Conservation (phyloP, 1,140 invertebrate species). For the Papilio helenus region DNA sequence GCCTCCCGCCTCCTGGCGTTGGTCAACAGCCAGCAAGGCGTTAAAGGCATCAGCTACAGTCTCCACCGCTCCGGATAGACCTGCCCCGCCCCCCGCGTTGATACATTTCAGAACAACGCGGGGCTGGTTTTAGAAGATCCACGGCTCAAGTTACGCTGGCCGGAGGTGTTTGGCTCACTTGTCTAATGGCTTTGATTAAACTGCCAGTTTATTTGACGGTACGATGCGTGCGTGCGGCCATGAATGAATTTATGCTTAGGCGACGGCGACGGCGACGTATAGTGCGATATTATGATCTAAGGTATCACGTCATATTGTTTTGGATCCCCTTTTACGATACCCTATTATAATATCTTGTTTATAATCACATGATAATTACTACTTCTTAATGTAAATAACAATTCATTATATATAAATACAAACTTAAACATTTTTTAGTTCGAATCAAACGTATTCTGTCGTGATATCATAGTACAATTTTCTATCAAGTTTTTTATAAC, state of each 20-base stretch:
- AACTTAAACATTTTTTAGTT: too few species aligned
- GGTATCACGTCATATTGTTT: constrained; percentile 42
- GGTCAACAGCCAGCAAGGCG: constrained; percentile 81
- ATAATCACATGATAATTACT: neutral
- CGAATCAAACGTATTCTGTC: too few species aligned
- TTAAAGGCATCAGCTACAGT: constrained; percentile 81
- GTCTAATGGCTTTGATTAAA: constrained; percentile 83
- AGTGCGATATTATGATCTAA: constrained; percentile 71
- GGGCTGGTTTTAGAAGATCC: constrained; percentile 49
- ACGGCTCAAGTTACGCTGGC: constrained; percentile 61
- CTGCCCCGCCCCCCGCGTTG: constrained; percentile 49
- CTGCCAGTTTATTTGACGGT: constrained; percentile 83
- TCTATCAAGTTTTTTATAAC: too few species aligned
- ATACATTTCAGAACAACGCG: constrained; percentile 49
- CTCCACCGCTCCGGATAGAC: constrained; percentile 64
- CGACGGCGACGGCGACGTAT: constrained; percentile 61
- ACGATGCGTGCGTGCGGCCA: constrained; percentile 78
- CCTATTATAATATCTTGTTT: neutral
- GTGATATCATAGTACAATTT: too few species aligned
- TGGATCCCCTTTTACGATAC: constrained; percentile 25
- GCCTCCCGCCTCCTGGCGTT: constrained; percentile 78
- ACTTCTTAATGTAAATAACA: neutral
- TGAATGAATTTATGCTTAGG: constrained; percentile 81
- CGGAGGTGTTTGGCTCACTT: constrained; percentile 79
- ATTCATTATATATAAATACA: neutral